phyloP scores from a whole-genome alignment of 2,888 invertebrate genomes.

The Pammene aurita region DNA sequence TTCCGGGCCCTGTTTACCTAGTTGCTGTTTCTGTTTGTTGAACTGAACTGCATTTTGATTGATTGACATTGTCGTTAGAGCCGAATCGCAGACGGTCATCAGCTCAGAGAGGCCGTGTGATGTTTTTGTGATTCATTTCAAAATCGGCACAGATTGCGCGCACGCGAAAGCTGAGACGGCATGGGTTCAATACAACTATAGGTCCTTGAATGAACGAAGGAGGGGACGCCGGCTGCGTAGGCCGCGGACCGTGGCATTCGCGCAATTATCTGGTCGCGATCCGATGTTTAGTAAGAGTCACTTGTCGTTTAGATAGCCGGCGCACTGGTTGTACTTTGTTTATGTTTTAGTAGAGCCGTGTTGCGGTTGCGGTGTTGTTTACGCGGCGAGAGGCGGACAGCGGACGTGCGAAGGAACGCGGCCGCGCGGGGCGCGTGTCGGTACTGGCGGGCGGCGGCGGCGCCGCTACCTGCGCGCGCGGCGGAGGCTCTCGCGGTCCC shows the following conservation, averaged over 20 bases:
- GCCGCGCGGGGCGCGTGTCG: slow-evolving; percentile 71
- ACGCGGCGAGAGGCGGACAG: slow-evolving; percentile 56
- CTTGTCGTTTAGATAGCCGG: slow-evolving; percentile 27
- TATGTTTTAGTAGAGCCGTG: slow-evolving; percentile 44
- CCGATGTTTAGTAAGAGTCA: slow-evolving; percentile 42
- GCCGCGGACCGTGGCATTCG: slow-evolving; percentile 80
- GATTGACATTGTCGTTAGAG: slow-evolving; percentile 77
- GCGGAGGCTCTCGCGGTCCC: slow-evolving; percentile 66
- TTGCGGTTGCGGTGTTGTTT: slow-evolving; percentile 59
- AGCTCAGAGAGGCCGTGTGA: slow-evolving; percentile 60
- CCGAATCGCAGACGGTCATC: slow-evolving; percentile 61
- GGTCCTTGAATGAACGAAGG: slow-evolving; percentile 79
- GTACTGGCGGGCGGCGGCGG: slow-evolving; percentile 43
- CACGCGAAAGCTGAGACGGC: slow-evolving; percentile 66
- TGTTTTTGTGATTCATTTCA: slow-evolving; percentile 63
- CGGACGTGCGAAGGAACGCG: slow-evolving; percentile 60
- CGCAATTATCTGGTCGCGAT: slow-evolving; percentile 65
- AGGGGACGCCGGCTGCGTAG: slow-evolving; percentile 80
- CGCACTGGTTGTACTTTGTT: slow-evolving; percentile 39
- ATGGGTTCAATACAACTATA: slow-evolving; percentile 80
- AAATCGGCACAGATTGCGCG: slow-evolving; percentile 59
- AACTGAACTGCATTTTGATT: slow-evolving; percentile 78
- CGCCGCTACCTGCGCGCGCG: slow-evolving; percentile 62
- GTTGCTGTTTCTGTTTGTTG: slow-evolving; percentile 79
- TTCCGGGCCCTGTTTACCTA: slow-evolving; percentile 81